phyloP scores from a whole-genome alignment of 2,797 vertebrate genomes.

The Periparus ater region DNA sequence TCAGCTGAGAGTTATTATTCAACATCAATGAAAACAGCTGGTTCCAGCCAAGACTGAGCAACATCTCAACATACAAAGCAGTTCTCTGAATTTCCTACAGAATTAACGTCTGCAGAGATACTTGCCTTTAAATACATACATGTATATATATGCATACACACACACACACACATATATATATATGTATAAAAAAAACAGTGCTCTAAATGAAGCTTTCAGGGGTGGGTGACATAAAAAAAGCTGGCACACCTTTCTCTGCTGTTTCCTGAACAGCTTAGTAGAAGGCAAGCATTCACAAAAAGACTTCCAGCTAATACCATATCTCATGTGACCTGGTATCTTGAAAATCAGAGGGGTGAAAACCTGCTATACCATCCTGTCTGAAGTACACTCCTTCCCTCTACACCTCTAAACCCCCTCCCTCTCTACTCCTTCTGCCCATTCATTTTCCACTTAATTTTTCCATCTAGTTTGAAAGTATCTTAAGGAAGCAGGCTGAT shows the following conservation, averaged over 20 bases:
- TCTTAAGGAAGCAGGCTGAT: background rate
- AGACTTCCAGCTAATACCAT: background rate
- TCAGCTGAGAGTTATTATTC: background rate
- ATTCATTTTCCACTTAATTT: background rate
- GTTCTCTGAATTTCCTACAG: background rate
- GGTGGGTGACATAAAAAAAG: background rate
- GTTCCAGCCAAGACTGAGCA: background rate
- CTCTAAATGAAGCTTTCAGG: background rate
- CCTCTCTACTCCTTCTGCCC: background rate
- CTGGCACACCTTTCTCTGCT: background rate
- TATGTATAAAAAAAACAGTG: background rate
- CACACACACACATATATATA: fast-evolving
- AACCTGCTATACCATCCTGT: background rate
- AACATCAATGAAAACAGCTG: background rate
- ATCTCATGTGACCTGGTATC: background rate
- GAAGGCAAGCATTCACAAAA: background rate
- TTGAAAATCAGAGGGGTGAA: background rate
- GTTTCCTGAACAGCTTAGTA: background rate
- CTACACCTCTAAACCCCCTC: background rate
- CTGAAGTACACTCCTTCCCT: background rate
- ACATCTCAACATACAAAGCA: background rate
- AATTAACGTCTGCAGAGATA: background rate
- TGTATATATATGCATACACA: fast-evolving
- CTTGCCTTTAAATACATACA: background rate
- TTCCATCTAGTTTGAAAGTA: background rate